Evolutionary conservation across 2,797 vertebrate genomes (phyloP), one percentile per base, ranked within the genome.

Genomic region (Adelosebastes latens): DNA sequence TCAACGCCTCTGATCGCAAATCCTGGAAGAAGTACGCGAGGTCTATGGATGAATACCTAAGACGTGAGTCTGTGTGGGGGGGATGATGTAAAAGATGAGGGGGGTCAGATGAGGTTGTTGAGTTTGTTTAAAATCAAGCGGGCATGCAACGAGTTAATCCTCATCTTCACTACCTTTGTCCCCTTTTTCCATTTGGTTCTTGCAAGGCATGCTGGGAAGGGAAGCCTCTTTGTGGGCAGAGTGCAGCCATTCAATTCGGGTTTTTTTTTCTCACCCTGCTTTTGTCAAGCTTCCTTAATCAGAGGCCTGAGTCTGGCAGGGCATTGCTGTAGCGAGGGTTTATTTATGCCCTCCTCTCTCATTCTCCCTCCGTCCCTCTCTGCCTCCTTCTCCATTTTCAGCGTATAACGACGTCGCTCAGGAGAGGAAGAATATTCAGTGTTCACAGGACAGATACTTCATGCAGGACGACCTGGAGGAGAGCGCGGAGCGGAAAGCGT

Each of bases 321-420:
- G 90, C 82, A 79, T 56, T 86, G 89, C 89, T 80, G 83, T 89
- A 89, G 92, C 92, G 66, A 86, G 84, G 87, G 80, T 93, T 96
- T 95, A 96, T 96, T 96, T 95, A 95, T 94, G 92, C 90, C 78
- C 86, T 80, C 78, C 75, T 70, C 72, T 74, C 80, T 74, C 66
- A 36, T 74, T 86, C 82, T 80, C 80, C 53, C 74, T 67, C 63
- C 58, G 84, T 46, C 53, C 71, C 16, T 60, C 63, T 66, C 77
- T 69, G 4, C 60, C 34, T 22, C 20, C 65, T 46, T 74, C 72
- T 79, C 75, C 49, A 70, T 80, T 89, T 88, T 25, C 94, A 99
- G 99, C 95, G 56, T 99, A 99, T 31, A 96, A 98, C 14, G 98
- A 99, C 90, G 95, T 77, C 61, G 76, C 94, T 85, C 99, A 99